Percentiles rank a stretch among this genome's conserved stretches.
These are phyloP conservation scores for Oegoconia quadripuncta DNA, from an alignment of 2,888 invertebrate genomes.

Conservation along the genomic window DNA sequence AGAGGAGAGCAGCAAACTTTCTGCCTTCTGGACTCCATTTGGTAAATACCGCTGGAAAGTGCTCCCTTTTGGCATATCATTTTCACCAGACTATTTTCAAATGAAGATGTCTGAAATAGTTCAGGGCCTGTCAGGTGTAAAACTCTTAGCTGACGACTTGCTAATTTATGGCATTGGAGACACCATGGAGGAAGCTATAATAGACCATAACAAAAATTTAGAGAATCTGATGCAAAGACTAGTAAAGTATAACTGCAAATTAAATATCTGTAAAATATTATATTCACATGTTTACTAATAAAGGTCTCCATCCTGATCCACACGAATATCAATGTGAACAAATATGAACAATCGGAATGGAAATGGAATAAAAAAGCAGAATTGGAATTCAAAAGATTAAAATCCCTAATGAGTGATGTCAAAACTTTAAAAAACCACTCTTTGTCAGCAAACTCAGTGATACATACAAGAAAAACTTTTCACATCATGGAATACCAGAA, in stretches of 20 bases:
- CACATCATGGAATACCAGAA: slow-evolving; percentile 20
- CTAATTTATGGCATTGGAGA: no score
- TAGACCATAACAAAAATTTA: no score
- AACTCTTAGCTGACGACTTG: no score
- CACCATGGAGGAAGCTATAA: no score
- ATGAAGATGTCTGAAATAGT: no score
- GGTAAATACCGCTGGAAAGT: slow-evolving; percentile 7
- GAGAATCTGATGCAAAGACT: no score
- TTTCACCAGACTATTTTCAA: slow-evolving; percentile 2
- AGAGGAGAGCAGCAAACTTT: slow-evolving; percentile 11
- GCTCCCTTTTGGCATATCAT: slow-evolving; percentile 8
- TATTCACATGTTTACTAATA: no score
- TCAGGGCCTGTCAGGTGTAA: no score
- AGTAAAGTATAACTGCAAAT: no score
- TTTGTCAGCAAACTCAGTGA: slow-evolving; percentile 6
- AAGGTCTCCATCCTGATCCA: no score
- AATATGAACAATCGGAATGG: slow-evolving; percentile 1
- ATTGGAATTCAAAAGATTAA: slow-evolving; percentile 5
- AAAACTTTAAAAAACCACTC: slow-evolving; percentile 9
- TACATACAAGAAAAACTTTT: slow-evolving; percentile 19
- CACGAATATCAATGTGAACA: no score
- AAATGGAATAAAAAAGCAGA: slow-evolving; percentile 3
- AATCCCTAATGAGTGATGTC: slow-evolving; percentile 2
- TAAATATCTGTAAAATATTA: no score
- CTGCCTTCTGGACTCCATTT: slow-evolving; percentile 14